phyloP scores from a whole-genome alignment of 2,888 invertebrate species.

The Drosophila merina region DNA sequence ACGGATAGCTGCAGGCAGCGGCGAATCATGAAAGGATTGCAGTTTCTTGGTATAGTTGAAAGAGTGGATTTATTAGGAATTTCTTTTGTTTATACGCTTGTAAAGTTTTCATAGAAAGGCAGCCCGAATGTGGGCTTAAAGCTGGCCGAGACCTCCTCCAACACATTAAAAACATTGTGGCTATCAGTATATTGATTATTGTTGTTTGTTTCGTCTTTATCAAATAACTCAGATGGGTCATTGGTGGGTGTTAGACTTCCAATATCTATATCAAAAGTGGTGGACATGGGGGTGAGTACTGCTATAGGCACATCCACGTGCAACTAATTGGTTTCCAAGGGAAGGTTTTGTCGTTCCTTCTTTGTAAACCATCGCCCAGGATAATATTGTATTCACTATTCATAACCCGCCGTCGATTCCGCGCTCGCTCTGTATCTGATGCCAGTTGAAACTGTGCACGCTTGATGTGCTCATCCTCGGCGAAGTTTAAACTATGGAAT shows the following conservation, averaged over 20 bases:
- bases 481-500: slow-evolving; percentile 61
- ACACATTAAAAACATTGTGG: background rate
- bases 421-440: slow-evolving; percentile 21
- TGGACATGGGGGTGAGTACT: slow-evolving; percentile 61
- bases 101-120: background rate
- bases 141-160: background rate
- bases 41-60: background rate
- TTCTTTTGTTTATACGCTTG: background rate
- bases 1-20: slow-evolving; percentile 88
- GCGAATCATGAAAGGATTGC: slow-evolving; percentile 49
- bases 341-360: slow-evolving; percentile 15
- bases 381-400: slow-evolving; percentile 23
- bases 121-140: background rate
- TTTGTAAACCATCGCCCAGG: background rate
- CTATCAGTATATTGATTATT: no score
- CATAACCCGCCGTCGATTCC: slow-evolving; percentile 36
- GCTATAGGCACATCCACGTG: slow-evolving; percentile 30
- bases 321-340: slow-evolving; percentile 48
- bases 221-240: background rate
- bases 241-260: slow-evolving; percentile 34
- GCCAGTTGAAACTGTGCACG: slow-evolving; percentile 54
- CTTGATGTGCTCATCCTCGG: slow-evolving; percentile 53
- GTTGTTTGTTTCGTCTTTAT: slow-evolving; percentile 18
- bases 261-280: slow-evolving; percentile 57
- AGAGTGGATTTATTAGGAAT: no score